These are phyloP conservation scores for Cerceris ruficornis DNA, from an alignment of 2,888 invertebrate genomes.

Conservation along the genomic window DNA sequence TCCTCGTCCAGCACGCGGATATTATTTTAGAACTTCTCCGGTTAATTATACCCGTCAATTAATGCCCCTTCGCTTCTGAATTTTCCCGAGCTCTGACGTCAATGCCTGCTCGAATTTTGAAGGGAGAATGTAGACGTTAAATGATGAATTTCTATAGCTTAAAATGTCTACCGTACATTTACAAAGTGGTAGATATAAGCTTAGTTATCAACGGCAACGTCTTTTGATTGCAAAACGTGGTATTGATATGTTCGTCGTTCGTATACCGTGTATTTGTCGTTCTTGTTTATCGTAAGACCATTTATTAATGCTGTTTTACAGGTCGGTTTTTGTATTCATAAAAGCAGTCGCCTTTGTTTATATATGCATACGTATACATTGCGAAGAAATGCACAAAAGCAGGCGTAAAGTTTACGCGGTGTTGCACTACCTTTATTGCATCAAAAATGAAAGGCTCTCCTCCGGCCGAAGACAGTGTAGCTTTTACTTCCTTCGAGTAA, in stretches of 20 bases:
- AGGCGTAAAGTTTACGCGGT: constrained; percentile 4
- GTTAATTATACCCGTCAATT: constrained; percentile 18
- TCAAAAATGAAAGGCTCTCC: neutral
- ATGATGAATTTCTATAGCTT: no score
- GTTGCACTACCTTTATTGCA: neutral
- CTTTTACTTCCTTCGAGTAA: neutral
- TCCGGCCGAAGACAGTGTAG: neutral
- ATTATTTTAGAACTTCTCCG: constrained; percentile 8
- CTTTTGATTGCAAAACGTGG: no score
- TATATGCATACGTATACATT: no score
- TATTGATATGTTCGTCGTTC: no score
- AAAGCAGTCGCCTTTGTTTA: neutral
- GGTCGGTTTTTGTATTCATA: neutral
- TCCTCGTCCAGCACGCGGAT: neutral
- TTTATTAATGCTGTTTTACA: neutral
- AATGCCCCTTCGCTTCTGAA: neutral
- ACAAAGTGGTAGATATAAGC: no score
- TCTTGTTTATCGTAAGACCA: no score
- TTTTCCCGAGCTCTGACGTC: neutral
- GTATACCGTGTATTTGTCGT: no score
- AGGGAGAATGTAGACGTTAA: no score
- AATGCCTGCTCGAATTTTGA: neutral
- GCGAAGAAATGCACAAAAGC: neutral
- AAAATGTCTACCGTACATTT: no score
- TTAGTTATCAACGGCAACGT: no score